Evolutionary conservation across 35 echinoderm and acorn worm genomes (phyloP), one percentile per base, ranked within the genome.

Genomic region (Diadema setosum): DNA sequence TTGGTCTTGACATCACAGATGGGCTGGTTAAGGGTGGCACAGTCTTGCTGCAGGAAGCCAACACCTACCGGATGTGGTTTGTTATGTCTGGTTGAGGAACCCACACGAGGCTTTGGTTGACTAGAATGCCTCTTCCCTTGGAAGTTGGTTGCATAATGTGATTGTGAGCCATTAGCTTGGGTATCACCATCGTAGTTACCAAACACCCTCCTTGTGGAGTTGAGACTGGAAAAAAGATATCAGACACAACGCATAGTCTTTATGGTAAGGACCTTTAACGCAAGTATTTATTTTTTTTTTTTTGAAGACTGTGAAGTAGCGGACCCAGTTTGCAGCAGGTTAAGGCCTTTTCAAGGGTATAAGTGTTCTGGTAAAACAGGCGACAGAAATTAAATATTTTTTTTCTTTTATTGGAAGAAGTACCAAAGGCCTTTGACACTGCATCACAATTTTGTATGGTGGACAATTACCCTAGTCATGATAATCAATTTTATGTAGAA

Each of bases 1-100:
- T 89, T 91, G 2, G 92, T 94, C 39, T 80, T 87, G 23, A 98
- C 92, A 82, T 91, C 80, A 48, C 96, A 98, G 56, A 98, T 90
- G 46, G 96, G 96, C 65, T 94, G 85, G 83, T 98, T 63, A 25
- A 98, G 70, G 60, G 82, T 58, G 9, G 65, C n/a, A 29, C 88
- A 91, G 45, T 98, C 89, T 64, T 98, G 96, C 23, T 89, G 31
- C 11, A 98, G 86, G 52, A 98, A 98, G 23, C 83, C 86, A 5
- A 98, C 96, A 40, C 85, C 82, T 29, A 84, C 30, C 39, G 91
- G 90, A 37, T 91, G 90, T 23, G 91, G 91, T 4, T 70, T 93
- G 81, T 93, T 81, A 27, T 88, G 85, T 20, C 78, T 55, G 18
- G 75, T 41, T 2, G 80, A 52, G 12, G 86, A 89, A n/a, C 20